Conservation (phyloP, 2,888 invertebrate species). For the Acanthoscelides obtectus region DNA sequence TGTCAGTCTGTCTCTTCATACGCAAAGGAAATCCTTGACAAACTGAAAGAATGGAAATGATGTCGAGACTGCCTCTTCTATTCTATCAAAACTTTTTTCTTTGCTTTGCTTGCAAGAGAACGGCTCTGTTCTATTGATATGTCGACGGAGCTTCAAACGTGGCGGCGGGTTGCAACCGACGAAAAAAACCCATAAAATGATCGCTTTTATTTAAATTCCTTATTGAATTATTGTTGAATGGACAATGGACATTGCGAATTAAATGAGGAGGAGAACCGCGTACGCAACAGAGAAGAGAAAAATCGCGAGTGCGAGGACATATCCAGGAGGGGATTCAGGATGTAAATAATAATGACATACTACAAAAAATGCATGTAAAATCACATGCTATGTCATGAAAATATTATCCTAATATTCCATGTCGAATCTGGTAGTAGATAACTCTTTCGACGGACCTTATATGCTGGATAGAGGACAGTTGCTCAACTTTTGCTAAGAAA, state of each 20-base stretch:
- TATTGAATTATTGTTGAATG: constrained; percentile 18
- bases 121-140: constrained; percentile 1
- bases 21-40: background rate
- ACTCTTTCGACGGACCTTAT: no score
- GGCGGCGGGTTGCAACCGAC: background rate
- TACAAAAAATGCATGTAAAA: no score
- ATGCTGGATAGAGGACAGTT: no score
- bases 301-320: background rate
- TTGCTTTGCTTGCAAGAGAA: background rate
- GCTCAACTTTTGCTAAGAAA: no score
- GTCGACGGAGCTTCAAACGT: background rate
- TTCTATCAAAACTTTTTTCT: background rate
- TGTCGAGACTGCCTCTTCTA: background rate
- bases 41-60: background rate
- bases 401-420: no score
- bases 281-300: background rate
- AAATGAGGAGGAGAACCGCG: constrained; percentile 5
- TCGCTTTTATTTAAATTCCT: constrained; percentile 17
- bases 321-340: background rate
- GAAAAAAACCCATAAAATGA: constrained; percentile 7
- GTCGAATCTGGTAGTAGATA: no score
- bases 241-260: constrained; percentile 17
- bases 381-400: no score
- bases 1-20: background rate
- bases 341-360: background rate